Percentiles rank a stretch among this genome's conserved stretches.
phyloP scores from a whole-genome alignment of 2,888 invertebrate genomes.

The Dastarcus helophoroides region DNA sequence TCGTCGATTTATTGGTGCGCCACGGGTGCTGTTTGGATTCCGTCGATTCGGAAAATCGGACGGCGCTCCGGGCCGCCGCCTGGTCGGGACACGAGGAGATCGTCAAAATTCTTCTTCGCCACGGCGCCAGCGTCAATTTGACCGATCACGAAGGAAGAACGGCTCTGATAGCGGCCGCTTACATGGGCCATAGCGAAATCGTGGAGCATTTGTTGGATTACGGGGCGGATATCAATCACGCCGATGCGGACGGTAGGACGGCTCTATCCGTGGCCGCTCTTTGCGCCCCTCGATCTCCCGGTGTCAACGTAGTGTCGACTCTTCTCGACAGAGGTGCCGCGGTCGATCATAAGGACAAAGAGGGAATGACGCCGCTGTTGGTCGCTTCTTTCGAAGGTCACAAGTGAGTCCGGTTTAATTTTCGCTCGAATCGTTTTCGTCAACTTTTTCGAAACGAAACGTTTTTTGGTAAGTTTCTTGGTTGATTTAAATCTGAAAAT shows the following conservation, averaged over 20 bases:
- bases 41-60: slow-evolving; percentile 78
- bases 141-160: slow-evolving; percentile 84
- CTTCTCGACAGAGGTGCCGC: slow-evolving; percentile 73
- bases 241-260: slow-evolving; percentile 79
- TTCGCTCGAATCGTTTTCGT: neutral
- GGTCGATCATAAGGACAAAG: slow-evolving; percentile 72
- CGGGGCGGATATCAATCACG: slow-evolving; percentile 74
- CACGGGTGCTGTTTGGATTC: slow-evolving; percentile 77
- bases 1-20: slow-evolving; percentile 66
- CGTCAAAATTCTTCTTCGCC: slow-evolving; percentile 59
- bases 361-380: slow-evolving; percentile 76
- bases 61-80: slow-evolving; percentile 80
- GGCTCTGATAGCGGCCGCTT: slow-evolving; percentile 87
- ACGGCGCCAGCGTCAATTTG: slow-evolving; percentile 68
- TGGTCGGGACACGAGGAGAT: slow-evolving; percentile 92
- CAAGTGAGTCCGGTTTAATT: slow-evolving; percentile 40
- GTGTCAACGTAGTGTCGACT: slow-evolving; percentile 57
- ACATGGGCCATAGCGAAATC: slow-evolving; percentile 84
- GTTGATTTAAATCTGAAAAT: neutral
- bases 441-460: neutral
- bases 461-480: neutral
- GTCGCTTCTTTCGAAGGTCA: slow-evolving; percentile 90
- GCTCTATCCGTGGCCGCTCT: slow-evolving; percentile 80
- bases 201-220: slow-evolving; percentile 71
- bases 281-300: slow-evolving; percentile 69